Percentiles rank a stretch among this genome's conserved stretches.
Conservation (phyloP, 2,113 vertebrate genomes). For the Leuciscus idus region DNA sequence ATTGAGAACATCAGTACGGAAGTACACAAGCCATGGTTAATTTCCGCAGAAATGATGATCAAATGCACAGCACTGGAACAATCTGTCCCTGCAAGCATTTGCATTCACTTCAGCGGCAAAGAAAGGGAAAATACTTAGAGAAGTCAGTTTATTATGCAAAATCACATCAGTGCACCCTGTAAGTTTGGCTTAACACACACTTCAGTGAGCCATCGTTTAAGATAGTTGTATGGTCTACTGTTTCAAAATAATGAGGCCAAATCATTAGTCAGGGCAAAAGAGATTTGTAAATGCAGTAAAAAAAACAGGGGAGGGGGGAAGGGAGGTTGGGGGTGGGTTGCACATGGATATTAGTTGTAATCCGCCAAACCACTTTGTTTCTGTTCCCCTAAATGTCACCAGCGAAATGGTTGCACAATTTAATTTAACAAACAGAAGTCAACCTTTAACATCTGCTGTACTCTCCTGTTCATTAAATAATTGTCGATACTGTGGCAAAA, state of each 20-base stretch:
- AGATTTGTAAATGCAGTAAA: slow-evolving; percentile 33
- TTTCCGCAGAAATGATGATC: neutral
- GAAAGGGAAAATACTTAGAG: neutral
- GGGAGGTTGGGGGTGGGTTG: neutral
- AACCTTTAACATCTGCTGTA: slow-evolving; percentile 35
- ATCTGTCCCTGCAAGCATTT: neutral
- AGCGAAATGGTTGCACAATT: slow-evolving; percentile 26
- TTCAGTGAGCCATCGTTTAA: slow-evolving; percentile 25
- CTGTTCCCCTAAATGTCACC: slow-evolving; percentile 24
- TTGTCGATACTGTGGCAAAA: slow-evolving; percentile 24
- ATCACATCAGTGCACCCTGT: slow-evolving; percentile 19
- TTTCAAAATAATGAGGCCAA: slow-evolving; percentile 39
- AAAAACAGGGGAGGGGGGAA: too few species aligned
- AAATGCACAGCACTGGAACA: slow-evolving; percentile 14
- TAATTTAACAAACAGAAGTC: slow-evolving; percentile 36
- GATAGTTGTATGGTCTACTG: slow-evolving; percentile 22
- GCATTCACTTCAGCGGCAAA: neutral
- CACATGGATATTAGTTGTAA: slow-evolving; percentile 14
- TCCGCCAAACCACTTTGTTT: slow-evolving; percentile 23
- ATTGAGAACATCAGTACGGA: slow-evolving; percentile 1
- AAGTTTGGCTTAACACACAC: neutral
- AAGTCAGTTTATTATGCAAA: slow-evolving; percentile 27
- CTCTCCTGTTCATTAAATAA: slow-evolving; percentile 34
- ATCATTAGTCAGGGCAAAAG: slow-evolving; percentile 33
- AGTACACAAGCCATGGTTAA: neutral